These are phyloP conservation scores for Caenorhabditis auriculariae DNA, from an alignment of 2,888 invertebrate species.

Conservation along the genomic window DNA sequence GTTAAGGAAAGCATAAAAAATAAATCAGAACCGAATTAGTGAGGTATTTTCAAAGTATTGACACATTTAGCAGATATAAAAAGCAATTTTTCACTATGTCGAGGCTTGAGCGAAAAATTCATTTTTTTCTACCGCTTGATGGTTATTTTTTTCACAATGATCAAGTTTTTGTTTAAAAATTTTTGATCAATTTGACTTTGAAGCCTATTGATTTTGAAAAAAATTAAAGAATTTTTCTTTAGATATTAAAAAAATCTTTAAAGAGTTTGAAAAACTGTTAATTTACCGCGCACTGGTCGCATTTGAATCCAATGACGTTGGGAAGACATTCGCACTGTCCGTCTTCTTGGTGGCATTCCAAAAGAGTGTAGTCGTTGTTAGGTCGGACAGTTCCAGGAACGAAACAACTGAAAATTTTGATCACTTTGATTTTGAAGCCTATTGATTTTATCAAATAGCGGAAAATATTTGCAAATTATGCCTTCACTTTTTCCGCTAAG, in stretches of 20 bases:
- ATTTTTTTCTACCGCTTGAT: too few species aligned
- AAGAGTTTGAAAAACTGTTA: background rate
- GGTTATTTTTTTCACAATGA: too few species aligned
- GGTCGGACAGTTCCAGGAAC: constrained; percentile 74
- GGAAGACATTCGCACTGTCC: constrained; percentile 66
- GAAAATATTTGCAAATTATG: too few species aligned
- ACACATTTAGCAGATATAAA: too few species aligned
- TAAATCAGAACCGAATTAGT: background rate
- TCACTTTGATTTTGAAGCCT: constrained; percentile 60
- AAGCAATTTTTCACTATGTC: too few species aligned
- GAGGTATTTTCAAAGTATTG: too few species aligned
- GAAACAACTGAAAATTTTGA: constrained; percentile 77
- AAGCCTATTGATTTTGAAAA: background rate
- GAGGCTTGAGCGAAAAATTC: too few species aligned
- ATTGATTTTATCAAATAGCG: too few species aligned
- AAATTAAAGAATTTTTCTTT: too few species aligned
- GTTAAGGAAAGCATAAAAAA: background rate
- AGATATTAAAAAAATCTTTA: background rate
- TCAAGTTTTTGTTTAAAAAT: constrained; percentile 2
- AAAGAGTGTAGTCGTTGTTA: constrained; percentile 54
- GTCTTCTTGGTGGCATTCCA: constrained; percentile 62
- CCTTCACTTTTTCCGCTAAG: background rate
- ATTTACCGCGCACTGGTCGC: constrained; percentile 62
- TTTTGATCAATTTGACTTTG: background rate
- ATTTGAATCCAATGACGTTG: constrained; percentile 65